Evolutionary conservation across 2,888 invertebrate species (phyloP).

Genomic region (Xylocampa areola): DNA sequence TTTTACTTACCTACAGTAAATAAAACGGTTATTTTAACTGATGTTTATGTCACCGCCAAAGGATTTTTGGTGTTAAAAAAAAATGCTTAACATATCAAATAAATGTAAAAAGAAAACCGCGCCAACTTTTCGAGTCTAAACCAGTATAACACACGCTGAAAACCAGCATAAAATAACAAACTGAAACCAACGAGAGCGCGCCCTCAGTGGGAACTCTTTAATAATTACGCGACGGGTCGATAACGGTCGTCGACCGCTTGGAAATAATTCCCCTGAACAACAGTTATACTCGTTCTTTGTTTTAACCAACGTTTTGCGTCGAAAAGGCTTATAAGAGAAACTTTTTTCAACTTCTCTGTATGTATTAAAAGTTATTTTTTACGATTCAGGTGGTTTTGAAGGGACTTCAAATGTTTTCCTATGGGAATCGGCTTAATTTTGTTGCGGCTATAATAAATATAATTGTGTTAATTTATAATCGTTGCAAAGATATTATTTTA

Average conservation of each 20-base stretch:
- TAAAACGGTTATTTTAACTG: too few relatives aligned
- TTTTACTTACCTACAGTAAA: too few relatives aligned
- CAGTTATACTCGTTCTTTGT: conserved; percentile 45
- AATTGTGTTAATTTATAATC: not conserved
- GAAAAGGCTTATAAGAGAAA: conserved; percentile 41
- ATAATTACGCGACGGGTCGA: conserved; percentile 70
- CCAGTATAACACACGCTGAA: conserved; percentile 10
- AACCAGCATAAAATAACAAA: conserved; percentile 20
- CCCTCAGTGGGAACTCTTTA: conserved; percentile 58
- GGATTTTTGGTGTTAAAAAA: too few relatives aligned
- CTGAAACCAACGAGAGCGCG: conserved; percentile 24
- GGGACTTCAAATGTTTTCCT: conserved; percentile 13
- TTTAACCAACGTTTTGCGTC: conserved; percentile 27
- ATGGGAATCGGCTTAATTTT: not conserved
- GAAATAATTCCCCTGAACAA: conserved; percentile 58
- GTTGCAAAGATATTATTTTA: too few relatives aligned
- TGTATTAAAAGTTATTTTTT: conserved; percentile 39
- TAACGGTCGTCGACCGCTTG: conserved; percentile 59
- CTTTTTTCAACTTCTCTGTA: conserved; percentile 33
- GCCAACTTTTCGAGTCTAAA: not conserved
- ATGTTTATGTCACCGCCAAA: too few relatives aligned
- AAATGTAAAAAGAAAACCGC: not conserved
- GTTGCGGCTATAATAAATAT: not conserved
- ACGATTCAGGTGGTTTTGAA: conserved; percentile 25
- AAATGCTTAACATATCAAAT: not conserved